Evolutionary conservation across 2,113 vertebrate species (phyloP).

Genomic region (Suncus etruscus): DNA sequence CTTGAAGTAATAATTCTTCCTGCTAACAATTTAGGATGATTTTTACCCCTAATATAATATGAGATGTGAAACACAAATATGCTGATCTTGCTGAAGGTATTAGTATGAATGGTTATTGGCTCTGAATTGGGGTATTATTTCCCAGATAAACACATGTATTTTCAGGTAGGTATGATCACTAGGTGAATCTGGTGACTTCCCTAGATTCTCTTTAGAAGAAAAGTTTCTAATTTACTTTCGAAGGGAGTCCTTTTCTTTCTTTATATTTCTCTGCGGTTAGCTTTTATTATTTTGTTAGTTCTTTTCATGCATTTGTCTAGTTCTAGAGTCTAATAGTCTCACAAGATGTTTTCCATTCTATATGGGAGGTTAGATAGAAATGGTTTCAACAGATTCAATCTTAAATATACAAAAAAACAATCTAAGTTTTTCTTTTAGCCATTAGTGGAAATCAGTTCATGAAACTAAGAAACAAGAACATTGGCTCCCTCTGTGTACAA

Average conservation of each 20-base stretch:
- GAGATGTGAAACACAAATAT: neutral
- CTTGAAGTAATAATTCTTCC: neutral
- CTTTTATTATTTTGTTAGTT: neutral
- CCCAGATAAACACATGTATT: neutral
- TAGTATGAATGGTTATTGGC: neutral
- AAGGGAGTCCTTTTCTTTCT: conserved; percentile 25
- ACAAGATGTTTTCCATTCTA: neutral
- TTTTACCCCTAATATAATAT: neutral
- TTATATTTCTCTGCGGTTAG: neutral
- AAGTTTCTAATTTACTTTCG: neutral
- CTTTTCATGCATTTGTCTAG: neutral
- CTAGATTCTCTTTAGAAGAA: neutral
- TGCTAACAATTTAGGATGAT: neutral
- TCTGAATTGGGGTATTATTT: neutral
- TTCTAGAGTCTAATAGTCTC: conserved; percentile 4
- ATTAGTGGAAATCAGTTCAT: neutral
- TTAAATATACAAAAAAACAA: neutral
- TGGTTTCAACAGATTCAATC: neutral
- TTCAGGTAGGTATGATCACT: neutral
- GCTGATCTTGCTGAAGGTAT: neutral
- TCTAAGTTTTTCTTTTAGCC: conserved; percentile 14
- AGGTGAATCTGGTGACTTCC: neutral
- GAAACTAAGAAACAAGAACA: neutral
- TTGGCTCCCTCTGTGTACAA: neutral
- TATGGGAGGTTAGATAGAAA: neutral